phyloP scores from a whole-genome alignment of 2,888 invertebrate genomes.

The Meghimatium bilineatum region DNA sequence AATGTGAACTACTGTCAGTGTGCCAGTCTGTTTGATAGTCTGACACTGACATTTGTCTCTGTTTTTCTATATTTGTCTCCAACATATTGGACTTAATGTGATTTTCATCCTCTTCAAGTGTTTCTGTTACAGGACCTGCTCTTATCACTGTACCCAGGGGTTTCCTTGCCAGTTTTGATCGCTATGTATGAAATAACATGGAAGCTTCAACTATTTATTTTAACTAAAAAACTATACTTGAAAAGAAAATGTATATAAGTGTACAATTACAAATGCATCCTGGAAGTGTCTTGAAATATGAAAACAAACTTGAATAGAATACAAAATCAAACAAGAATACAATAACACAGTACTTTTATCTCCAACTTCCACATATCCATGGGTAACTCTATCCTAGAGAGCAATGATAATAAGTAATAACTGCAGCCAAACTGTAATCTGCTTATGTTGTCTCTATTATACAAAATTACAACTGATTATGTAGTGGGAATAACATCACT shows the following conservation, averaged over 20 bases:
- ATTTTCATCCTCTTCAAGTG: conserved; percentile 67
- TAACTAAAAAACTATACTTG: not conserved
- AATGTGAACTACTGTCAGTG: conserved; percentile 60
- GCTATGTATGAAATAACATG: conserved; percentile 47
- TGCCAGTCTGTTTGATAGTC: conserved; percentile 58
- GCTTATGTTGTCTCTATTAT: too few species aligned
- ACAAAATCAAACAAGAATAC: too few species aligned
- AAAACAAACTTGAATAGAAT: too few species aligned
- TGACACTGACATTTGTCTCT: conserved; percentile 59
- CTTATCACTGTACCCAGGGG: conserved; percentile 60
- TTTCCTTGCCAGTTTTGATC: conserved; percentile 65
- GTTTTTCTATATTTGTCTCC: conserved; percentile 67
- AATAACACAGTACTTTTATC: too few species aligned
- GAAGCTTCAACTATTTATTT: not conserved
- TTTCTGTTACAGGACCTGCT: conserved; percentile 53
- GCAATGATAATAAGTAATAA: too few species aligned
- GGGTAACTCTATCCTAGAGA: too few species aligned
- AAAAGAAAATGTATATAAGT: not conserved
- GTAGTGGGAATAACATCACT: too few species aligned
- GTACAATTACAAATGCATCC: not conserved
- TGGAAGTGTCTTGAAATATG: not conserved
- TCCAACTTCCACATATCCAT: too few species aligned
- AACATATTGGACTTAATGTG: conserved; percentile 58
- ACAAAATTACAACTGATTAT: too few species aligned
- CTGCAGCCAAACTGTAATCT: too few species aligned